Percentiles rank a stretch among this genome's conserved stretches.
Evolutionary conservation across 1,140 invertebrate genomes (phyloP).

Genomic region (Ptiloglossa arizonensis): DNA sequence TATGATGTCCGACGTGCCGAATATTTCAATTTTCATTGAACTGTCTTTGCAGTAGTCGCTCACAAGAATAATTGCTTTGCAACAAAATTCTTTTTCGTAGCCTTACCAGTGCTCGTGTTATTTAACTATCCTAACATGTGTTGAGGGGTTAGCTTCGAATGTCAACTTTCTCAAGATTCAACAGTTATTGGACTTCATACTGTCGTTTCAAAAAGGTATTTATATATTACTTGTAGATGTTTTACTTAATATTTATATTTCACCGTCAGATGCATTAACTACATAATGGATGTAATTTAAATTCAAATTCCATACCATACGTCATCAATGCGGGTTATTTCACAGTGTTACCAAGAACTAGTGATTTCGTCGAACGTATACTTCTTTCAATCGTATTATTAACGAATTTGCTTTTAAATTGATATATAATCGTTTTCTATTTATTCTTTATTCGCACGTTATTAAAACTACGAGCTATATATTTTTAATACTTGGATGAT

Average conservation of each 20-base stretch:
- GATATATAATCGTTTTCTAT: neutral
- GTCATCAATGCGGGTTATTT: constrained; percentile 7
- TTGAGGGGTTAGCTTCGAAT: constrained; percentile 36
- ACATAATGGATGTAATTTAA: constrained; percentile 4
- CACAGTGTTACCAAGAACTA: constrained; percentile 35
- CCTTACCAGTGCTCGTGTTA: neutral
- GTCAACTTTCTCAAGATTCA: constrained; percentile 11
- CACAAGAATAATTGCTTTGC: neutral
- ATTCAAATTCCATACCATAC: constrained; percentile 22
- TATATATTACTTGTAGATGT: neutral
- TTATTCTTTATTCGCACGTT: neutral
- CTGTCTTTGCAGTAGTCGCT: neutral
- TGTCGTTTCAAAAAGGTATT: constrained; percentile 36
- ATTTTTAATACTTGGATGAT: neutral
- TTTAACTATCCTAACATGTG: constrained; percentile 3
- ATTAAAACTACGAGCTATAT: neutral
- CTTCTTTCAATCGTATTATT: neutral
- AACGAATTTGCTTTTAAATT: neutral
- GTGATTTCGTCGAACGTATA: neutral
- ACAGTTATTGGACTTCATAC: constrained; percentile 15
- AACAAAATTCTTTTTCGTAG: constrained; percentile 1
- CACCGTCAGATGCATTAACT: neutral
- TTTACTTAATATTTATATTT: neutral
- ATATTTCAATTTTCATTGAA: constrained; percentile 22
- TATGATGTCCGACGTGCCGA: neutral